phyloP scores from a whole-genome alignment of 2,888 invertebrate genomes.

The Caenorhabditis panamensis region DNA sequence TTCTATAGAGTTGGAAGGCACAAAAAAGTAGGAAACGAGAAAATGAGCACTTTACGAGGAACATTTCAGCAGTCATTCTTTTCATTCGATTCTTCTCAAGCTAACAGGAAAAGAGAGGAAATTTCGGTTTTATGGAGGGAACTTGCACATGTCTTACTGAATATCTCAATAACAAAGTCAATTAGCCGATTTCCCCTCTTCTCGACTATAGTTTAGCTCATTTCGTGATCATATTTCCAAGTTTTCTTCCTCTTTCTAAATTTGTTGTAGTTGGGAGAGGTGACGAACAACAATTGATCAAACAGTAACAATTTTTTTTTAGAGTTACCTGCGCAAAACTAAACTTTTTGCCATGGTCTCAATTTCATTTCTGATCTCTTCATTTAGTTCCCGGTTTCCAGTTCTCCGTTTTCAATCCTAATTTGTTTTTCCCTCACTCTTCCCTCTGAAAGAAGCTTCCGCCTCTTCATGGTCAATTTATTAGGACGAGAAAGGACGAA shows the following conservation, averaged over 20 bases:
- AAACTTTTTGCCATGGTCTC: too few species aligned
- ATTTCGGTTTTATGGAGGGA: background rate
- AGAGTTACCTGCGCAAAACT: too few species aligned
- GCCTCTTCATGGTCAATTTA: conserved; percentile 29
- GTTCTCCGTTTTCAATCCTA: background rate
- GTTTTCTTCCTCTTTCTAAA: background rate
- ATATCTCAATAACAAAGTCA: conserved; percentile 33
- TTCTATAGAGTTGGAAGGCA: background rate
- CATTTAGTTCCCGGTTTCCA: too few species aligned
- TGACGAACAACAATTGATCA: background rate
- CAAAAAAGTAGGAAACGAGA: background rate
- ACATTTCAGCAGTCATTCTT: background rate
- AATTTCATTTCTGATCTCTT: too few species aligned
- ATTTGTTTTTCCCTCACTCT: background rate
- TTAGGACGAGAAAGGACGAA: conserved; percentile 19
- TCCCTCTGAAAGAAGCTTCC: too few species aligned
- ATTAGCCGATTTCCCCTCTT: conserved; percentile 16
- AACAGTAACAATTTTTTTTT: too few species aligned
- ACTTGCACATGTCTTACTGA: background rate
- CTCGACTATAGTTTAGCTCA: conserved; percentile 15
- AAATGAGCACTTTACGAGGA: background rate
- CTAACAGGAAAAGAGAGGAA: background rate
- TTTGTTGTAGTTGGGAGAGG: background rate
- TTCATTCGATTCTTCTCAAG: too few species aligned
- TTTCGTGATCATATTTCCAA: conserved; percentile 13